These are phyloP conservation scores for Druon quercuslanigerum DNA, from an alignment of 1,140 invertebrate species.

Conservation along the genomic window DNA sequence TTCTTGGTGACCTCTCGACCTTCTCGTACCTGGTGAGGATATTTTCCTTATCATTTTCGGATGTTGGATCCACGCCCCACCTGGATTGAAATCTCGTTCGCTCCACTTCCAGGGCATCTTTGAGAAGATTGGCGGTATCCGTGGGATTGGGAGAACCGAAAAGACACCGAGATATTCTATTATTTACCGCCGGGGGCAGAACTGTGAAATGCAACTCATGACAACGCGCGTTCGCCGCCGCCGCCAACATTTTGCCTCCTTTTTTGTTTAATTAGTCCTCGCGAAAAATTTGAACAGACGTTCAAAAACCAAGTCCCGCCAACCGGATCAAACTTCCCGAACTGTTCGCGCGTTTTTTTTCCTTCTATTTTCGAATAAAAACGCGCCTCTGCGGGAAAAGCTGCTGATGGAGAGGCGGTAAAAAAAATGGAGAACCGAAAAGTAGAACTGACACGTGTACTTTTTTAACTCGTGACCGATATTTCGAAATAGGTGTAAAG, in stretches of 20 bases:
- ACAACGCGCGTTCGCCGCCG: conserved; percentile 66
- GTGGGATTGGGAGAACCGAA: conserved; percentile 67
- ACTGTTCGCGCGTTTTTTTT: conserved; percentile 1
- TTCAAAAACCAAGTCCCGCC: background rate
- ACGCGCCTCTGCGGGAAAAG: background rate
- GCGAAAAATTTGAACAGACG: conserved; percentile 6
- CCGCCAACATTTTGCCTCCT: conserved; percentile 63
- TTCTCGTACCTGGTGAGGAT: conserved; percentile 47
- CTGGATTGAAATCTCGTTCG: conserved; percentile 63
- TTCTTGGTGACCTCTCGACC: conserved; percentile 59
- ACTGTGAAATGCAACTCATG: conserved; percentile 67
- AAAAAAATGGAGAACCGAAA: background rate
- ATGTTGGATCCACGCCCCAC: conserved; percentile 68
- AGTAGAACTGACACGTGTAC: conserved; percentile 10
- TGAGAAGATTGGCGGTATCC: conserved; percentile 67
- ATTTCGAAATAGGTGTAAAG: conserved; percentile 1
- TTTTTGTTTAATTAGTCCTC: background rate
- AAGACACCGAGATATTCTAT: conserved; percentile 67
- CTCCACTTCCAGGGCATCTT: conserved; percentile 67
- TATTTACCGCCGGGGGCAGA: conserved; percentile 57
- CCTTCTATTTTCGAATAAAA: background rate
- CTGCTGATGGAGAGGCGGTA: background rate
- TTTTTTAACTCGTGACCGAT: conserved; percentile 18
- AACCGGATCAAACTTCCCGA: background rate
- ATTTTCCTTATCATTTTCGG: conserved; percentile 71